Conservation (phyloP, 1,140 invertebrate species). For the Papilio helenus region DNA sequence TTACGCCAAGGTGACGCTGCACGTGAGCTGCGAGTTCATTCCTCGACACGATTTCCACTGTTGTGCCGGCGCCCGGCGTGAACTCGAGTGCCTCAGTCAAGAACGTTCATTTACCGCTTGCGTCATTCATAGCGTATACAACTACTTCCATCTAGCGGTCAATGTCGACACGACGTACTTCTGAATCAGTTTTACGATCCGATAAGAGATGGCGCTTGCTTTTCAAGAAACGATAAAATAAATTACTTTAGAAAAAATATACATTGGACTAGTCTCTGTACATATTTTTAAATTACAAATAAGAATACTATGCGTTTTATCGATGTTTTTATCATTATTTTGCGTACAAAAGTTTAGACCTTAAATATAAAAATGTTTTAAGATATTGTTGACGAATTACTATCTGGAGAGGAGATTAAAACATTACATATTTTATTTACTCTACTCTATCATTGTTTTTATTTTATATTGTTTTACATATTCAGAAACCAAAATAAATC, state of each 20-base stretch:
- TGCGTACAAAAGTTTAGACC: no score
- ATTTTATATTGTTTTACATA: not conserved
- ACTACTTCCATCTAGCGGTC: conserved; percentile 79
- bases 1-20: conserved; percentile 51
- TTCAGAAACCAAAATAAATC: conserved; percentile 10
- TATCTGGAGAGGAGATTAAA: no score
- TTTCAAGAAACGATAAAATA: not conserved
- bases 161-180: conserved; percentile 72
- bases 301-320: not conserved
- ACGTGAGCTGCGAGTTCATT: conserved; percentile 57
- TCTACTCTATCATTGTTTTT: no score
- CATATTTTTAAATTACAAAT: not conserved
- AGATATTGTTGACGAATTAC: no score
- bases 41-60: conserved; percentile 61
- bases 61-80: conserved; percentile 61
- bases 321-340: not conserved
- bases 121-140: conserved; percentile 66
- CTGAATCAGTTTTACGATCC: conserved; percentile 50
- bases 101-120: conserved; percentile 80
- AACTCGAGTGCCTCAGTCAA: conserved; percentile 77
- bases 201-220: conserved; percentile 56
- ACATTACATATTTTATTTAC: no score
- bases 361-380: no score
- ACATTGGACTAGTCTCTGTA: not conserved
- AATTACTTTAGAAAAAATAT: not conserved